A percentile compares a stretch with the other conserved stretches of the same genome.
Conservation (phyloP, 2,797 vertebrate genomes). For the Antrozous pallidus region DNA sequence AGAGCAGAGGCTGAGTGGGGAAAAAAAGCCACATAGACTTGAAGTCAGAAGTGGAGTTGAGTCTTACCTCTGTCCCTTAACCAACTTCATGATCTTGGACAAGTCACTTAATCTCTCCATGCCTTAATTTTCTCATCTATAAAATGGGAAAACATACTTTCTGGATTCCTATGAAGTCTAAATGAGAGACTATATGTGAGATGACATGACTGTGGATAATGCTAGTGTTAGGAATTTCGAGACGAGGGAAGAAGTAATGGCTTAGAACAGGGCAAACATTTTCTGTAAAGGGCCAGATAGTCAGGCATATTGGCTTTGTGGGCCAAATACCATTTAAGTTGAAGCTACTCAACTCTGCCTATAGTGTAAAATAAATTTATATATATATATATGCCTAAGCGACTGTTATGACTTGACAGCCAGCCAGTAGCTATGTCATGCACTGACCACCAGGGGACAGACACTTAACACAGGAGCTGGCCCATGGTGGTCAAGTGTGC, state of each 20-base stretch:
- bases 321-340: no score
- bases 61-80: background rate
- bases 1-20: background rate
- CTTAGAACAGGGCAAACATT: background rate
- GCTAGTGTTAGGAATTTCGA: background rate
- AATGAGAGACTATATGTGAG: background rate
- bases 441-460: no score
- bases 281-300: background rate
- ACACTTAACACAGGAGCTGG: no score
- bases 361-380: background rate
- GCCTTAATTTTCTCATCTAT: background rate
- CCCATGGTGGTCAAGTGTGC: no score
- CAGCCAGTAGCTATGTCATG: no score
- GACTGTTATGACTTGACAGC: no score
- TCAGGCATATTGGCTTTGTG: background rate
- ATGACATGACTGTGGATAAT: background rate
- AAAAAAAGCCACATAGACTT: background rate
- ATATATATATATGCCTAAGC: no score
- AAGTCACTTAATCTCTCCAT: slow-evolving; percentile 21
- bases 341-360: background rate
- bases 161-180: background rate
- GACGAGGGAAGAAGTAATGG: background rate
- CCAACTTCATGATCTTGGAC: background rate
- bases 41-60: background rate
- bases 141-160: background rate